Evolutionary conservation across 2,113 vertebrate genomes (phyloP).

Genomic region (Corydoras sp.): DNA sequence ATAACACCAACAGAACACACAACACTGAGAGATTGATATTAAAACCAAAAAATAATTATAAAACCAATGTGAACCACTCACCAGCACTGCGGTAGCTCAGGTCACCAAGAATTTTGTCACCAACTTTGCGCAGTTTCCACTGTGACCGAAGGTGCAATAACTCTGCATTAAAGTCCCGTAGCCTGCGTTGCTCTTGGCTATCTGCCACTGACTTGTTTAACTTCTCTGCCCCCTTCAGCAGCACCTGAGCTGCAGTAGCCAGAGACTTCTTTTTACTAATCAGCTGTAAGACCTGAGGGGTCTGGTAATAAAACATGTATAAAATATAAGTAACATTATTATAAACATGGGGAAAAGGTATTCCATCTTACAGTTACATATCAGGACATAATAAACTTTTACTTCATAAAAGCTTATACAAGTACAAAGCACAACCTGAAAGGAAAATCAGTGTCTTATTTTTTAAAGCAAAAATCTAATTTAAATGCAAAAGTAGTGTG

Average conservation of each 20-base stretch:
- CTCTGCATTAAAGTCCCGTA: constrained; percentile 94
- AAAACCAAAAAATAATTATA: no score
- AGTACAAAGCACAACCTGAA: no score
- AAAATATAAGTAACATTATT: no score
- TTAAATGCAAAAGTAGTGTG: no score
- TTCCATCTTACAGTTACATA: no score
- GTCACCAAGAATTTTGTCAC: constrained; percentile 96
- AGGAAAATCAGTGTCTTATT: no score
- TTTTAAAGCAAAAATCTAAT: no score
- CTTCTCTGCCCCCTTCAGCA: constrained; percentile 89
- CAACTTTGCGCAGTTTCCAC: constrained; percentile 96
- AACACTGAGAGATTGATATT: no score
- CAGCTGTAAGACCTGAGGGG: constrained; percentile 85
- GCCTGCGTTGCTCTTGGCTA: constrained; percentile 89
- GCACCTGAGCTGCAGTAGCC: constrained; percentile 86
- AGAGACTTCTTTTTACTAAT: constrained; percentile 94
- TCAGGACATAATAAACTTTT: no score
- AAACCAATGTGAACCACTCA: constrained; percentile 42
- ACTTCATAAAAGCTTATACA: no score
- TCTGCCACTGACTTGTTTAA: constrained; percentile 87
- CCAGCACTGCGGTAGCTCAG: constrained; percentile 96
- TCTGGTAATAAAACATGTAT: constrained; percentile 56
- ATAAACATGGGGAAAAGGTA: no score
- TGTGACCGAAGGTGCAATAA: constrained; percentile 88
- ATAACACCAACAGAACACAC: no score